Conservation (phyloP, 2,113 vertebrate species). For the Picathartes gymnocephalus region DNA sequence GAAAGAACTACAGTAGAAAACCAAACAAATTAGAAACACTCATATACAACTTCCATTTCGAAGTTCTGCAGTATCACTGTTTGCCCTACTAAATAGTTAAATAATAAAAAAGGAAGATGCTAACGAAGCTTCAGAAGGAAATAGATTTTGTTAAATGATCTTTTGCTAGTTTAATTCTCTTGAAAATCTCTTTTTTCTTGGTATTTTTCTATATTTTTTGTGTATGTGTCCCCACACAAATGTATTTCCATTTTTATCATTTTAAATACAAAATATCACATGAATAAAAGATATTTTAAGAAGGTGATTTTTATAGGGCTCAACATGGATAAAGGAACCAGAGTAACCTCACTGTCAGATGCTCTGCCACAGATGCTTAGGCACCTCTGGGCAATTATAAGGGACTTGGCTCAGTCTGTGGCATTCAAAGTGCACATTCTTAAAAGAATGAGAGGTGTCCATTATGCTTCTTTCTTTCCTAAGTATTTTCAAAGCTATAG, state of each 20-base stretch:
- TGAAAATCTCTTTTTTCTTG: not conserved
- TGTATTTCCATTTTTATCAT: not conserved
- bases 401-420: not conserved
- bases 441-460: not conserved
- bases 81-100: not conserved
- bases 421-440: not conserved
- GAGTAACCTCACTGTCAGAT: not conserved
- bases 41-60: not conserved
- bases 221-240: not conserved
- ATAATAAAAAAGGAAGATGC: not conserved
- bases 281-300: not conserved
- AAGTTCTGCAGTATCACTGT: not conserved
- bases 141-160: not conserved
- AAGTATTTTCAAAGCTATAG: slow-evolving; percentile 10
- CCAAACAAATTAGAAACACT: not conserved
- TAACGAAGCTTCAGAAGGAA: not conserved
- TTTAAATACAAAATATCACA: not conserved
- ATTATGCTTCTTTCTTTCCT: not conserved
- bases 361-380: not conserved
- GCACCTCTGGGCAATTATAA: not conserved
- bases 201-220: not conserved
- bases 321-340: not conserved
- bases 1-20: not conserved
- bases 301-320: not conserved
- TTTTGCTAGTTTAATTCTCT: not conserved